These are phyloP conservation scores for Atrina japonica DNA, from an alignment of 2,888 invertebrate species.

Conservation along the genomic window DNA sequence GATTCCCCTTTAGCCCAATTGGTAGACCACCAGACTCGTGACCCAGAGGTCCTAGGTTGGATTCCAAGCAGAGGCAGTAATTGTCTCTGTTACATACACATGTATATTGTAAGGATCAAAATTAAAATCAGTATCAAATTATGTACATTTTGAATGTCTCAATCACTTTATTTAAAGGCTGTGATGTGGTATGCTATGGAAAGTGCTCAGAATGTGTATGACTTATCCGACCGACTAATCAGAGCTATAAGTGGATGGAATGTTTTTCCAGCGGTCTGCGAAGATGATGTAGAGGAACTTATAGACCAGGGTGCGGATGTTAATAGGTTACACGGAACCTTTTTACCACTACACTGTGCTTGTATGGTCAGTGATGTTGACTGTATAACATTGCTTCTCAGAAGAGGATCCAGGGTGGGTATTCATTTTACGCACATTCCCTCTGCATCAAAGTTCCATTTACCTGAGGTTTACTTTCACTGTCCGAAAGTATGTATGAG, in stretches of 20 bases:
- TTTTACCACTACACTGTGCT: slow-evolving; percentile 79
- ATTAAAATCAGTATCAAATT: too few relatives aligned
- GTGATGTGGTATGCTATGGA: slow-evolving; percentile 79
- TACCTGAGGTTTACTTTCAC: too few relatives aligned
- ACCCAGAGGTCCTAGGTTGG: too few relatives aligned
- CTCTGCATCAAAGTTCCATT: neutral
- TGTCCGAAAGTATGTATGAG: too few relatives aligned
- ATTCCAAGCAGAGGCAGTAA: too few relatives aligned
- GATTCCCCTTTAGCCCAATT: too few relatives aligned
- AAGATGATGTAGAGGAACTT: slow-evolving; percentile 71
- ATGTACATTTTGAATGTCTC: too few relatives aligned
- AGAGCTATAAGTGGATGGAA: slow-evolving; percentile 76
- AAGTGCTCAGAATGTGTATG: slow-evolving; percentile 72
- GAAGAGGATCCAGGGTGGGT: slow-evolving; percentile 76
- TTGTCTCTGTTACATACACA: too few relatives aligned
- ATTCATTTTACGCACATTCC: too few relatives aligned
- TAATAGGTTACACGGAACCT: slow-evolving; percentile 77
- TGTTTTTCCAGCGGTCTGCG: slow-evolving; percentile 54
- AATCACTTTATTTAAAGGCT: too few relatives aligned
- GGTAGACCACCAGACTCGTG: too few relatives aligned
- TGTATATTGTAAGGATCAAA: too few relatives aligned
- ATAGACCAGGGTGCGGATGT: slow-evolving; percentile 78
- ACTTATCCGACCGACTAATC: slow-evolving; percentile 77
- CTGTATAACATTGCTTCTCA: slow-evolving; percentile 68
- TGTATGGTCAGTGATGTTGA: slow-evolving; percentile 78